Evolutionary conservation across 2,113 vertebrate genomes (phyloP), one percentile per base, ranked within the genome.

Genomic region (Eulacestoma nigropectus): DNA sequence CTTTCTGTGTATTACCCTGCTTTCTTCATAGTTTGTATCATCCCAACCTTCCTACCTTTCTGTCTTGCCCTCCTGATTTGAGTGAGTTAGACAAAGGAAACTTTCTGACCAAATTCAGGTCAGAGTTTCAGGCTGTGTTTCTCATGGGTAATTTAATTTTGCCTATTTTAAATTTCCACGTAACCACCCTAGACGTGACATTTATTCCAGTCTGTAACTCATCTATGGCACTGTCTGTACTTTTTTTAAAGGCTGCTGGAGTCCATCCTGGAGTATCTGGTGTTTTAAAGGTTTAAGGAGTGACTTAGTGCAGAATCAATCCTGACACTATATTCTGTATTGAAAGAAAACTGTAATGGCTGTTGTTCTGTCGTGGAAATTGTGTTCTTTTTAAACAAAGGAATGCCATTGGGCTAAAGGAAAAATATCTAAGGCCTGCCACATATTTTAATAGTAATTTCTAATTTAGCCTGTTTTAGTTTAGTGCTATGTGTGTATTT

Each of bases 141-240:
- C 81, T 95, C 74, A 64, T 55, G 84, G 62, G 81, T 91, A 84
- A 91, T 78, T 89, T 93, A 73, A 33, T 78, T 93, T 92, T 95
- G 69, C 74, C 70, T 91, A 29, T 85, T 95, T 78, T 72, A 92
- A 92, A 52, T 84, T 82, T 92, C 32, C 5, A 7, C 2, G 1
- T 46, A 86, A 11, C 76, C 32, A 64, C 62, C 44, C 89, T 78
- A 56, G 57, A 60, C 37, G 2, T 46, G 70, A 57, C 47, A 29
- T 72, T 89, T 81, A 32, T 85, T 82, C 62, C 33, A 41, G 17
- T 49, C n/a, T 96, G 56, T 85, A 67, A 41, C 27, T 84, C 44
- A 60, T 91, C 37, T 53, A 0, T 74, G 53, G 42, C 35, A 57
- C 16, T 57, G 23, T 30, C 49, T 59, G 49, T 49, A 18, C 49